A percentile compares a stretch with the other conserved stretches of the same genome.
Conservation (phyloP, 2,113 vertebrate species). For the Tenebrosternarchus preto region DNA sequence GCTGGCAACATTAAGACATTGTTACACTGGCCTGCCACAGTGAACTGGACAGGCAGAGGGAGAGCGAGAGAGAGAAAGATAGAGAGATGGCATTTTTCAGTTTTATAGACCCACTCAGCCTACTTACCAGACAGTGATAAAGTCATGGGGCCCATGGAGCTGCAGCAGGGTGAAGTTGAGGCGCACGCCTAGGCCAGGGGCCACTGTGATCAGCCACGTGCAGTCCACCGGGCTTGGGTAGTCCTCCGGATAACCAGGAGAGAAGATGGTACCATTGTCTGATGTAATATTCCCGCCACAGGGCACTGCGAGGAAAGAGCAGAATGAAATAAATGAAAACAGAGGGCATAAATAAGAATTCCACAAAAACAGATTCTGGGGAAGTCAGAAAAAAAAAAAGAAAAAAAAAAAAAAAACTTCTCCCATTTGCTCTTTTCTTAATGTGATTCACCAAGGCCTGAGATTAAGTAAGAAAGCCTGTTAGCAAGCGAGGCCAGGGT, state of each 20-base stretch:
- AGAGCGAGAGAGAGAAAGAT: not conserved
- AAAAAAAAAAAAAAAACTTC: constrained; percentile 27
- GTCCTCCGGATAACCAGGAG: constrained; percentile 92
- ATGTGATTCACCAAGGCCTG: constrained; percentile 60
- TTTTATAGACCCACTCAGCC: not conserved
- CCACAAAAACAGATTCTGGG: constrained; percentile 54
- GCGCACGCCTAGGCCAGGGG: constrained; percentile 84
- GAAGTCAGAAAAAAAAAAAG: constrained; percentile 43
- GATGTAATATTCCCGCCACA: constrained; percentile 91
- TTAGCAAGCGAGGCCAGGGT: constrained; percentile 70
- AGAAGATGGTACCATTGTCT: constrained; percentile 93
- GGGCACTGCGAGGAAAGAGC: constrained; percentile 75
- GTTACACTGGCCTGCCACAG: not conserved
- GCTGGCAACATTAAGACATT: not conserved
- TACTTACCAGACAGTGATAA: constrained; percentile 93
- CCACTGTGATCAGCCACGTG: constrained; percentile 88
- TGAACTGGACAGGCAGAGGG: not conserved
- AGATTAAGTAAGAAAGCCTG: constrained; percentile 76
- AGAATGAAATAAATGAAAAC: constrained; percentile 12
- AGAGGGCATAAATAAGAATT: constrained; percentile 26
- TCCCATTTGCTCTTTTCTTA: constrained; percentile 52
- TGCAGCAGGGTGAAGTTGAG: constrained; percentile 95
- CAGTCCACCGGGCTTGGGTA: constrained; percentile 94
- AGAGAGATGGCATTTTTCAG: not conserved
- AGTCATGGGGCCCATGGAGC: constrained; percentile 90